Evolutionary conservation across 2,888 invertebrate species (phyloP).

Genomic region (Patella ulyssiponensis): DNA sequence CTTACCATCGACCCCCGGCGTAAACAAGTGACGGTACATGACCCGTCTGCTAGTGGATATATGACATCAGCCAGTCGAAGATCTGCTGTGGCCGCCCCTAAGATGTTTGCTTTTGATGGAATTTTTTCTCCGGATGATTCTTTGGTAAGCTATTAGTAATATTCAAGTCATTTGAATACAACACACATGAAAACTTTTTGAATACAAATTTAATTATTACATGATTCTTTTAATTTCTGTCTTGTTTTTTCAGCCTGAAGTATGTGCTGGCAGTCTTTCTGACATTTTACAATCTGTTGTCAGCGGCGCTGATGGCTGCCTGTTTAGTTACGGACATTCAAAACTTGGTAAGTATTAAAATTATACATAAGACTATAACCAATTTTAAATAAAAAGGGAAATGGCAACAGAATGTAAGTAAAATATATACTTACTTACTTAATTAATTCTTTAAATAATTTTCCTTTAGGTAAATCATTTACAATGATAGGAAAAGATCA

Average conservation of each 20-base stretch:
- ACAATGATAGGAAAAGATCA: conserved; percentile 74
- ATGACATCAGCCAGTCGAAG: conserved; percentile 60
- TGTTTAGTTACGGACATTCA: conserved; percentile 73
- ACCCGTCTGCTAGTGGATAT: conserved; percentile 77
- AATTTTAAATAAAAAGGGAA: background rate
- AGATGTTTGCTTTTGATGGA: conserved; percentile 98
- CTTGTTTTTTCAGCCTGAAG: conserved; percentile 84
- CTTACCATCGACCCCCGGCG: conserved; percentile 92
- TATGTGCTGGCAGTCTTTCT: conserved; percentile 90
- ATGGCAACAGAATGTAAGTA: too few species aligned
- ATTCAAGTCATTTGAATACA: background rate
- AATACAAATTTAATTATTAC: too few species aligned
- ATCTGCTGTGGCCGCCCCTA: conserved; percentile 80
- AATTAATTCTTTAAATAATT: background rate
- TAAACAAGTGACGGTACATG: conserved; percentile 92
- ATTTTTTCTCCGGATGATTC: conserved; percentile 94
- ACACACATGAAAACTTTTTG: background rate
- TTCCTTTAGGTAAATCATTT: conserved; percentile 71
- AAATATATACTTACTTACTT: too few species aligned
- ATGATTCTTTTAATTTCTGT: too few species aligned
- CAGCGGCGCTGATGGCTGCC: conserved; percentile 89
- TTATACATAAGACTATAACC: background rate
- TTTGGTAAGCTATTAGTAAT: conserved; percentile 77
- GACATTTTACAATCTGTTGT: conserved; percentile 96
- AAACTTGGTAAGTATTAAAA: conserved; percentile 63